These are phyloP conservation scores for Colletes latitarsis DNA, from an alignment of 1,140 invertebrate species.

Conservation along the genomic window DNA sequence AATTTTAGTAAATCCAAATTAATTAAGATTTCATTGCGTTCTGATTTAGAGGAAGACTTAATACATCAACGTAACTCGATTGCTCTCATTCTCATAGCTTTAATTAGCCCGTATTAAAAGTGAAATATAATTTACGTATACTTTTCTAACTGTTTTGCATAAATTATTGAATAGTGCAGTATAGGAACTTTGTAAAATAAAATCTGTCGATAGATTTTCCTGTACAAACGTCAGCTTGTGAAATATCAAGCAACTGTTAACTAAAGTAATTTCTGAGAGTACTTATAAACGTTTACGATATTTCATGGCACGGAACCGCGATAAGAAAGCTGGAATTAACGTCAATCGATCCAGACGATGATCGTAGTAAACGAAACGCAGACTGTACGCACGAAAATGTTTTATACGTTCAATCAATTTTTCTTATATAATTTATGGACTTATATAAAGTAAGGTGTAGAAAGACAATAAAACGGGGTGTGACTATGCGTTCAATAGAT, in stretches of 20 bases:
- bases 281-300: not conserved
- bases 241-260: not conserved
- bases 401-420: not conserved
- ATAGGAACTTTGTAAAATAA: not conserved
- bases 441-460: conserved; percentile 1
- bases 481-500: conserved; percentile 63
- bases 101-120: not conserved
- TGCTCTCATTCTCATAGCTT: not conserved
- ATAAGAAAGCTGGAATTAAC: not conserved
- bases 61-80: not conserved
- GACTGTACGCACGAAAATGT: not conserved
- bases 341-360: not conserved
- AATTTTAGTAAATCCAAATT: not conserved
- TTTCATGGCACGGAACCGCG: not conserved
- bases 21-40: not conserved
- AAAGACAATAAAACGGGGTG: not conserved
- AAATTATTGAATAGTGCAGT: not conserved
- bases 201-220: not conserved
- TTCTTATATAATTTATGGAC: not conserved
- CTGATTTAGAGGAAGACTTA: not conserved
- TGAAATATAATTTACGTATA: not conserved
- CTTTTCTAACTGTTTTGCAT: too few relatives aligned
- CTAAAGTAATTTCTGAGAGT: not conserved
- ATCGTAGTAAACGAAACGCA: not conserved
- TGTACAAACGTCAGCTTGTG: not conserved